Evolutionary conservation across 2,888 invertebrate genomes (phyloP).

Genomic region (Mesorhabditis belari): DNA sequence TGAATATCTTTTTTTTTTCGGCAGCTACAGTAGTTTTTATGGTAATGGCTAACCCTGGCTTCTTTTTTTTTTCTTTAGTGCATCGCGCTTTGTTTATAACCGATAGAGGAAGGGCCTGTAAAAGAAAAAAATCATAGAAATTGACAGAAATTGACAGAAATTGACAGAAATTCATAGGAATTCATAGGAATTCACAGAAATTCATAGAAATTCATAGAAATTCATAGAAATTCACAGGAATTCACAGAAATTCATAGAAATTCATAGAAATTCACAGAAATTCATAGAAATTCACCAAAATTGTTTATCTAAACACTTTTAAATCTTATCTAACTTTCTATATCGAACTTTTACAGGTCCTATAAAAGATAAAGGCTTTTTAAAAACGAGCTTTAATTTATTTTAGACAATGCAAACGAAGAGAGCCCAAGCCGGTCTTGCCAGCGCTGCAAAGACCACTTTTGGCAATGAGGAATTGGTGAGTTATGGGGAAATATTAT

Average conservation of each 20-base stretch:
- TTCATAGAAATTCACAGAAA: no score
- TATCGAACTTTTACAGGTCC: no score
- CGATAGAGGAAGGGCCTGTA: not conserved
- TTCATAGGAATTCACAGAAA: no score
- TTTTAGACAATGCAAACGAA: slow-evolving; percentile 96
- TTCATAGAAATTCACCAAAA: no score
- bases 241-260: no score
- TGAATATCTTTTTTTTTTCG: no score
- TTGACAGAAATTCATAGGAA: no score
- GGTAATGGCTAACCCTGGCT: not conserved
- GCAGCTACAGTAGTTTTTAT: slow-evolving; percentile 2
- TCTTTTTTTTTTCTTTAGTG: not conserved
- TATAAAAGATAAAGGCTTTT: not conserved
- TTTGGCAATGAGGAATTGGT: slow-evolving; percentile 98
- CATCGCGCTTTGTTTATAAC: not conserved
- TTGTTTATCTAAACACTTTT: slow-evolving; percentile 2
- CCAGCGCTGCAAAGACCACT: slow-evolving; percentile 91
- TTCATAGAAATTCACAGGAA: no score
- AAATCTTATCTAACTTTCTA: slow-evolving; percentile 1
- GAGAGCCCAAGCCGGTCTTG: slow-evolving; percentile 90
- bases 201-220: no score
- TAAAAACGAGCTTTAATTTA: no score
- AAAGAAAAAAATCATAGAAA: no score
- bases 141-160: no score
- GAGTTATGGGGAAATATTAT: slow-evolving; percentile 58